Evolutionary conservation across 1,140 invertebrate species (phyloP).

Genomic region (Arctopsyche grandis): DNA sequence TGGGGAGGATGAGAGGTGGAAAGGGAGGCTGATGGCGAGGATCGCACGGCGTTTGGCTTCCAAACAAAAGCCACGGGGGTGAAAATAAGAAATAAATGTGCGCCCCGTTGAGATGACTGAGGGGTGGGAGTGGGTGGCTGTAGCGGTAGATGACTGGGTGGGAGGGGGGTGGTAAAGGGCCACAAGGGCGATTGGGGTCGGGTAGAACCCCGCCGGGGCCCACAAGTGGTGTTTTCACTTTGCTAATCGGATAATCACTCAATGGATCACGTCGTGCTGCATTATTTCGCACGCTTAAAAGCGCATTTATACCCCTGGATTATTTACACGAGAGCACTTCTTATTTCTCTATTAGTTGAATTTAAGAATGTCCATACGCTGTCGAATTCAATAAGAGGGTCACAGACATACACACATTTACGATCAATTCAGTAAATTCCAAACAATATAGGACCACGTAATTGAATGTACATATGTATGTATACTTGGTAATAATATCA

Average conservation of each 20-base stretch:
- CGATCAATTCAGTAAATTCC: too few relatives aligned
- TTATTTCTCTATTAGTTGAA: too few relatives aligned
- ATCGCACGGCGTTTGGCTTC: constrained; percentile 52
- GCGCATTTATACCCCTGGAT: constrained; percentile 17
- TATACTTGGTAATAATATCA: too few relatives aligned
- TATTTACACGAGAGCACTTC: background rate
- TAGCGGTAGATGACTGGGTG: background rate
- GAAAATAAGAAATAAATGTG: constrained; percentile 53
- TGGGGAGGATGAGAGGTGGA: constrained; percentile 57
- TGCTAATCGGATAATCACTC: constrained; percentile 69
- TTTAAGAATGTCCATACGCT: too few relatives aligned
- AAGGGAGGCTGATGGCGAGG: constrained; percentile 1
- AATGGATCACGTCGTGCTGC: constrained; percentile 66
- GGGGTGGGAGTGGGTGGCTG: constrained; percentile 62
- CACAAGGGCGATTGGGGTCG: background rate
- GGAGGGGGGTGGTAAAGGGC: background rate
- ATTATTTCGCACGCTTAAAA: constrained; percentile 64
- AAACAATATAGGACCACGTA: too few relatives aligned
- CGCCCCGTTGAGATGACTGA: constrained; percentile 53
- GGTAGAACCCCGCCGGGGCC: constrained; percentile 58
- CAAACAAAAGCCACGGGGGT: constrained; percentile 49
- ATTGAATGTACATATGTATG: too few relatives aligned
- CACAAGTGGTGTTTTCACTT: constrained; percentile 69
- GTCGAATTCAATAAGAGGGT: too few relatives aligned
- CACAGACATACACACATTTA: too few relatives aligned